Base-by-base conservation (phyloP, 1,140 invertebrate species). In the Maniola jurtina region DNA sequence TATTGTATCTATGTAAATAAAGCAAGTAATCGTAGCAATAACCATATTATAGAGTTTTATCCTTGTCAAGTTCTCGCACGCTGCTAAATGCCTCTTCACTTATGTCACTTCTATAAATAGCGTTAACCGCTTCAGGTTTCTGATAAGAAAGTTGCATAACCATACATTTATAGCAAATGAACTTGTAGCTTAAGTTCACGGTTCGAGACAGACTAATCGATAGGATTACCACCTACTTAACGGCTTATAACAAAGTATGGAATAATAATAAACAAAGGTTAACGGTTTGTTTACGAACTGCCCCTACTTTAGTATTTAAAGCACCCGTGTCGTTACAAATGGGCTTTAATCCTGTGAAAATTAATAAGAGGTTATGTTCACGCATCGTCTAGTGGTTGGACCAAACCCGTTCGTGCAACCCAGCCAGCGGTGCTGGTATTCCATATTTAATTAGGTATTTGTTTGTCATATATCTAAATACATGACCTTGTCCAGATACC, bases 71-170 rank as follows among this genome's bases (percentile, higher is more conserved):
- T 57, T 57, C 11, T 42, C 42, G 54, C 38, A 55, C 54, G 38
- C 52, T 61, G 16, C 45, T 52, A 66, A 71, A 38, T 66, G 60
- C 50, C 60, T 56, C 63, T 69, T 58, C 56, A 55, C 16, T 64
- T 68, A 64, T 69, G 60, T 72, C 71, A 69, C 64, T 66, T 57
- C 67, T 72, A 72, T 66, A 69, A 69, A 72, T 72, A 72, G 67
- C 54, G 4, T 25, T 47, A 66, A 70, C 57, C 47, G 62, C 57
- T 50, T 59, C 42, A 61, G 57, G 48, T 60, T 63, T 56, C 59
- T 35, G 71, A 69, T 72, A 72, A 72, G 66, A 66, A 69, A 72
- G 55, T 55, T 55, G 35, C 54, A 54, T 68, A 64, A 68, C 40
- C n/a, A 47, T 48, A 62, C 55, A 47, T 63, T 63, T 52, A 59